Base-by-base conservation (phyloP, 2,888 invertebrate genomes). In the Atherix ibis region DNA sequence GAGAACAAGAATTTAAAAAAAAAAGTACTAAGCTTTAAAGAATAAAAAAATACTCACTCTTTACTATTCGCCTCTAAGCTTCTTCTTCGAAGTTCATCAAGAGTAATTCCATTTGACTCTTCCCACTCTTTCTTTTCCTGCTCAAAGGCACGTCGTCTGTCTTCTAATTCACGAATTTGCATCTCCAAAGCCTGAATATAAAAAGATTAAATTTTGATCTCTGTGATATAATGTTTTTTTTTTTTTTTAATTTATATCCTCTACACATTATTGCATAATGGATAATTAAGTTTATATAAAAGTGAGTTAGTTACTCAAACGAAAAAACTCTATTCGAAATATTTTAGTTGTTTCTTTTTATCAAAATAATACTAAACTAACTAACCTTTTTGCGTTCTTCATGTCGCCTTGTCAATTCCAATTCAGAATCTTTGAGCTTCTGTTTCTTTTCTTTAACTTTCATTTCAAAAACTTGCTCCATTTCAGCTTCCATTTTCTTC, bases 381-480 rank as follows among this genome's bases (percentile, higher is more conserved):
- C 43, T 35, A 68, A 71, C 50, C 70, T 71, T 77, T 69, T 79
- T 64, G 68, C 76, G 54, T 46, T 62, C 71, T 59, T 94, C 94
- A 58, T 94, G 89, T 47, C 92, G 73, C 56, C 87, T 73, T 54
- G 87, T 84, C 51, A 94, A 64, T 71, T 95, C 94, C 43, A 78
- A 69, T 60, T 95, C 95, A 1, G 91, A 89, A 60, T 95, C 94
- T 64, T 88, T 88, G 48, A 95, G 70, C 62, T 94, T 94, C 52
- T 89, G 87, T 55, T 84, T 85, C 67, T 95, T 94, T 63, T 95
- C 95, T 52, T 81, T 76, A 32, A 88, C 95, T 66, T 97, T 97
- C 80, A 89, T 87, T 60, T 95, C 92, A 63, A 97, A 97, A 44
- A 97, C 95, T 66, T 91, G 91, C 58, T 97, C 95, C 91, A 97